Conservation (phyloP, 2,888 invertebrate species). For the Drosophila neoperkinsi region DNA sequence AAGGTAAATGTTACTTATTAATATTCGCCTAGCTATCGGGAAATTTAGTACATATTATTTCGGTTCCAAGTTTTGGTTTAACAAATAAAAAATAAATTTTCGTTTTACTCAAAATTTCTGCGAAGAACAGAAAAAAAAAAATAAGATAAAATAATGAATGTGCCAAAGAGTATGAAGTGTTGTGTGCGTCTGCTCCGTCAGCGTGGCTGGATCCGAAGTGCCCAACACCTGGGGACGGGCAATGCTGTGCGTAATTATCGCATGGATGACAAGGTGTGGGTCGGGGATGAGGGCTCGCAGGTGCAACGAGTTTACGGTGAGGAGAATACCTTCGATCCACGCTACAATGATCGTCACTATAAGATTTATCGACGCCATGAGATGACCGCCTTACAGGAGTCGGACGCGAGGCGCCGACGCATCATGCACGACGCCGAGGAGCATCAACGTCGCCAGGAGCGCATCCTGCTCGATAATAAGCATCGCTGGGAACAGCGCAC, state of each 20-base stretch:
- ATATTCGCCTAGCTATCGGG: conserved; percentile 27
- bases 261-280: conserved; percentile 4
- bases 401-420: conserved; percentile 26
- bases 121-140: conserved; percentile 6
- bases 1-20: background rate
- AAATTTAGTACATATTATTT: conserved; percentile 41
- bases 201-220: background rate
- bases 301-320: conserved; percentile 13
- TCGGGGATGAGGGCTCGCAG: background rate
- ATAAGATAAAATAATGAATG: conserved; percentile 15
- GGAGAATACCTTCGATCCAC: conserved; percentile 19
- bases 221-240: background rate
- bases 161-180: conserved; percentile 8
- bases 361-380: background rate
- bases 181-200: conserved; percentile 9
- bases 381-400: background rate
- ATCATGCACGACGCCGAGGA: conserved; percentile 21
- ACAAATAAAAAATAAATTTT: conserved; percentile 11
- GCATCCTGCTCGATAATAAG: conserved; percentile 44
- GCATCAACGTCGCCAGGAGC: conserved; percentile 48
- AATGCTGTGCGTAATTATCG: conserved; percentile 17
- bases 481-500: conserved; percentile 26
- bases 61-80: conserved; percentile 29
- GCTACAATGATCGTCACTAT: conserved; percentile 19
- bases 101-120: conserved; percentile 17